Evolutionary conservation across 2,113 vertebrate genomes (phyloP), one percentile per base, ranked within the genome.

Genomic region (Grallaria varia): DNA sequence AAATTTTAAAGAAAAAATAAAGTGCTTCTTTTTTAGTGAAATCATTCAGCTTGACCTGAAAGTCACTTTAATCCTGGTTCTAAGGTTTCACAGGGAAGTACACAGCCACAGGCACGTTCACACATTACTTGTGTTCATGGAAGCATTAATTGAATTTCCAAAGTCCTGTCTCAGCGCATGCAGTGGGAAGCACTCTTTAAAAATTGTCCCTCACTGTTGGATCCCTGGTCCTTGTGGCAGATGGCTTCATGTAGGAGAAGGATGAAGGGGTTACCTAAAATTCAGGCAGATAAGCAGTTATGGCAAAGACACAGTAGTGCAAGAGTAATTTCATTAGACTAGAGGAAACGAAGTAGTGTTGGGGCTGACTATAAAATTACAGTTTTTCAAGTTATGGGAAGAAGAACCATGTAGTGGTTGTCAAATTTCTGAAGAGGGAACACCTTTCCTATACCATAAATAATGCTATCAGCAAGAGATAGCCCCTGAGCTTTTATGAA

Each of bases 11-110:
- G 81, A 58, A 60, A 92, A 91, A 95, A 93, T 74, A 86, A 88
- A 90, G 44, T 1, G 0, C 71, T 91, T 88, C 55, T 91, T 88
- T 95, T 93, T 94, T 50, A 90, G 47, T 31, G 39, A 83, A 94
- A 59, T 94, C 75, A 78, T 95, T 69, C 80, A 25, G 69, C 80
- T 90, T 94, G 96, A 97, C 95, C 92, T 9, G 53, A 94, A 97
- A 95, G 90, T 81, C 83, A 74, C 90, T 97, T 95, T 95, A 97
- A 97, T 97, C 92, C 82, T 81, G 39, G 87, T 86, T 95, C 90
- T 96, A 94, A 92, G 52, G 76, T 95, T 96, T 96, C 92, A 90
- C 66, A 75, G 92, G 83, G 79, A 94, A 94, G 64, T 78, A 95
- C 90, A 81, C 83, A 96, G 92, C 92, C 88, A 96, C 95, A 94